phyloP scores from a whole-genome alignment of 1,140 invertebrate species.

The Coptotermes formosanus region DNA sequence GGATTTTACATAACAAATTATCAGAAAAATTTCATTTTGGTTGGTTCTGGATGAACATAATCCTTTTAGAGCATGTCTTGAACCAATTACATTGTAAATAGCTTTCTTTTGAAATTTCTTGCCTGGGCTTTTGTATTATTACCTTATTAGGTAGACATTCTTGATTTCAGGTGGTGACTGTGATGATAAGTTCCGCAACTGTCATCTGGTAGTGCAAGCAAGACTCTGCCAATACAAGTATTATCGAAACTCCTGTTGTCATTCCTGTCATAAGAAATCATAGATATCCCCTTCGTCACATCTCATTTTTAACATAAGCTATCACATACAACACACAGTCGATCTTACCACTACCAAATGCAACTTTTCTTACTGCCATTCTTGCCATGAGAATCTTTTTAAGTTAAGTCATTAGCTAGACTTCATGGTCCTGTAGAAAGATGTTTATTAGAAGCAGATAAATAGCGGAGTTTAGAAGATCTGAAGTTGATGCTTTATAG shows the following conservation, averaged over 20 bases:
- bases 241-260: conserved; percentile 75
- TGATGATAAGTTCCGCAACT: conserved; percentile 69
- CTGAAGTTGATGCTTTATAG: background rate
- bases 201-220: conserved; percentile 72
- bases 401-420: background rate
- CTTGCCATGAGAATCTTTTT: background rate
- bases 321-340: background rate
- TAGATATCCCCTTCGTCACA: background rate
- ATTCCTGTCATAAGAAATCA: conserved; percentile 54
- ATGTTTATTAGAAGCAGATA: background rate
- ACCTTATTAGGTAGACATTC: no score
- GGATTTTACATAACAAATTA: no score
- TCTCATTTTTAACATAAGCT: conserved; percentile 2
- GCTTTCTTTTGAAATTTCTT: no score
- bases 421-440: background rate
- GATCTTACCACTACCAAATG: background rate
- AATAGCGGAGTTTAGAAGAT: background rate
- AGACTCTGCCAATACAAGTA: conserved; percentile 77
- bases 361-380: background rate
- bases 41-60: no score
- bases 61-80: no score
- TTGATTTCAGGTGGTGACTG: conserved; percentile 50
- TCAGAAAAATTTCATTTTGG: no score
- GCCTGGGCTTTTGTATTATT: no score
- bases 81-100: no score